phyloP scores from a whole-genome alignment of 2,888 invertebrate species.

The Pyrrhosoma nymphula region DNA sequence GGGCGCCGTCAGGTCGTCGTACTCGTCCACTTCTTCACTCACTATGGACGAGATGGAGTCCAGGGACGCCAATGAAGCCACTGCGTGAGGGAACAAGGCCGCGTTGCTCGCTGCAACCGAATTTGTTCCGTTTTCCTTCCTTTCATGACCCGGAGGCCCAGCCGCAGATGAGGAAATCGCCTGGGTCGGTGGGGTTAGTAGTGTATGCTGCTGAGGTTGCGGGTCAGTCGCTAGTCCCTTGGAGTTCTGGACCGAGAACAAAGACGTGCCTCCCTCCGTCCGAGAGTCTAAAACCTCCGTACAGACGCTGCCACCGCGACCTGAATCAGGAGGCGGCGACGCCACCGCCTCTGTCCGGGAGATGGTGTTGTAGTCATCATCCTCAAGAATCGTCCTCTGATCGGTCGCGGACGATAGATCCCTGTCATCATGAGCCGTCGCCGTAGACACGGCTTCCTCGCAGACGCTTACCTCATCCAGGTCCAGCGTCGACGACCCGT shows the following conservation, averaged over 20 bases:
- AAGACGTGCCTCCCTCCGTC: conserved; percentile 38
- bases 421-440: not conserved
- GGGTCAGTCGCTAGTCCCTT: not conserved
- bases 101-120: not conserved
- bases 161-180: not conserved
- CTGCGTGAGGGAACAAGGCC: not conserved
- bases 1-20: conserved; percentile 64
- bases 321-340: conserved; percentile 46
- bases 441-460: conserved; percentile 31
- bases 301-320: conserved; percentile 50
- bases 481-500: conserved; percentile 30
- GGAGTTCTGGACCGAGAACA: not conserved
- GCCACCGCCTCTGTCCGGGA: not conserved
- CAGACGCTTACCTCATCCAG: conserved; percentile 41
- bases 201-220: not conserved
- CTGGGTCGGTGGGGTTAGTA: not conserved
- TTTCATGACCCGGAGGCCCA: not conserved
- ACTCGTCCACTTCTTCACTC: conserved; percentile 62
- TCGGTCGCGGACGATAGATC: not conserved
- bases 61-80: conserved; percentile 53
- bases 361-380: conserved; percentile 34
- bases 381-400: not conserved
- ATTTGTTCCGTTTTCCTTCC: not conserved
- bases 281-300: conserved; percentile 49
- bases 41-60: conserved; percentile 66